These are phyloP conservation scores for Nysson spinosus DNA, from an alignment of 2,888 invertebrate species.

Conservation along the genomic window DNA sequence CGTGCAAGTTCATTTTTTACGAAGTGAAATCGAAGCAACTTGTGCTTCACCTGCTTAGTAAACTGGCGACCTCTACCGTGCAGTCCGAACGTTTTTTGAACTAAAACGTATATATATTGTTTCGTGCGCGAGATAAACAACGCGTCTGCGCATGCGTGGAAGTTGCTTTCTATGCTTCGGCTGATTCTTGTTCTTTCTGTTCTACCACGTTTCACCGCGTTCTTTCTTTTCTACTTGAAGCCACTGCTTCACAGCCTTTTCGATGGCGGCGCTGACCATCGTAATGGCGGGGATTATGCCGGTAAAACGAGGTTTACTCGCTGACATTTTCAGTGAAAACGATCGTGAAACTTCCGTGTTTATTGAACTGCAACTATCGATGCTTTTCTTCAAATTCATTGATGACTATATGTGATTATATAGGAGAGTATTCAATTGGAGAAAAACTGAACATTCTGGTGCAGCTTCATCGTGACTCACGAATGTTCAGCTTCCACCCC, in stretches of 20 bases:
- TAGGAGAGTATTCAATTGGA: not conserved
- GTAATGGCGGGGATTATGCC: constrained; percentile 42
- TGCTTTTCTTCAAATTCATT: no score
- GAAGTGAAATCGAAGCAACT: constrained; percentile 5
- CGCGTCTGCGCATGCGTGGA: constrained; percentile 67
- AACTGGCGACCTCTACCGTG: constrained; percentile 53
- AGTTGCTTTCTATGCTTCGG: constrained; percentile 29
- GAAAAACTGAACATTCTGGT: constrained; percentile 48
- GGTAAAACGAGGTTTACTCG: constrained; percentile 33
- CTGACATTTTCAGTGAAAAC: no score
- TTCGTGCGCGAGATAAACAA: constrained; percentile 75
- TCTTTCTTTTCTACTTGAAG: constrained; percentile 37
- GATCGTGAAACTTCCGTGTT: no score
- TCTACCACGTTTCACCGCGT: constrained; percentile 21
- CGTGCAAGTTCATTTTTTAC: constrained; percentile 6
- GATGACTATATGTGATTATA: not conserved
- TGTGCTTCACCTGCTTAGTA: constrained; percentile 9
- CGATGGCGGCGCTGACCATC: constrained; percentile 54
- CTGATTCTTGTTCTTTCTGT: constrained; percentile 9
- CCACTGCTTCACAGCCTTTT: constrained; percentile 43
- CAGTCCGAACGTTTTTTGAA: constrained; percentile 42
- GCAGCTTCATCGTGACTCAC: constrained; percentile 69
- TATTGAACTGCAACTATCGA: no score
- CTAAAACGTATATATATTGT: constrained; percentile 40
- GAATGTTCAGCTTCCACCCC: constrained; percentile 51